Base-by-base conservation (phyloP, 2,797 vertebrate genomes). In the Lerista edwardsae region DNA sequence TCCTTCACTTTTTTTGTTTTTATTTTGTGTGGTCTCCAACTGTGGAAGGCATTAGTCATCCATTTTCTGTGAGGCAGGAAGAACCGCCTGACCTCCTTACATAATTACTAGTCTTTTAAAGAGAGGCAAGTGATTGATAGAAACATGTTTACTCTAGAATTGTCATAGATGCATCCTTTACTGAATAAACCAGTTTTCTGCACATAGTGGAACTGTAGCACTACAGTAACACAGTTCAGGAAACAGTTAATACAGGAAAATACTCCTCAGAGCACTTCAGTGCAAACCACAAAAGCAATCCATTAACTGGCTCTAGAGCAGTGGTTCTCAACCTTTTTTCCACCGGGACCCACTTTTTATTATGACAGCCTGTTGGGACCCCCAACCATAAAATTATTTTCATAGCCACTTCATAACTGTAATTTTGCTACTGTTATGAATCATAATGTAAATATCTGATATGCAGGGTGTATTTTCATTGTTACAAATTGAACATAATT, bases 81-180 rank as follows among this genome's bases (percentile, higher is more conserved):
- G 68, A 79, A 79, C 17, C 51, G 62, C 57, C 31, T 84, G 83
- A 79, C 75, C 67, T 71, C 65, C 41, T 79, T 84, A 84, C 68
- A 72, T 84, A 78, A 71, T 64, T 79, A 34, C 15, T 55, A 15
- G 36, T 39, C 15, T 21, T 36, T 84, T 55, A 68, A n/a, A 72
- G 62, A 79, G 31, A 84, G 34, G 31, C 25, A 29, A 57, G 57
- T 19, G 39, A 17, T 69, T 55, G 31, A 62, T n/a, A 82, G 55
- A 27, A 12, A 74, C 62, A 11, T 75, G 57, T 76, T 83, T 68
- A n/a, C 62, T 79, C 44, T 34, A 31, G 12, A 34, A 79, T 67
- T 41, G 25, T 29, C 31, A 65, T 31, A 82, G 31, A 25, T 23
- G 11, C 51, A 75, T n/a, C n/a, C 69, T 34, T 67, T 27, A 62